These are phyloP conservation scores for Pomacea canaliculata DNA, from an alignment of 2,888 invertebrate species.

Conservation along the genomic window DNA sequence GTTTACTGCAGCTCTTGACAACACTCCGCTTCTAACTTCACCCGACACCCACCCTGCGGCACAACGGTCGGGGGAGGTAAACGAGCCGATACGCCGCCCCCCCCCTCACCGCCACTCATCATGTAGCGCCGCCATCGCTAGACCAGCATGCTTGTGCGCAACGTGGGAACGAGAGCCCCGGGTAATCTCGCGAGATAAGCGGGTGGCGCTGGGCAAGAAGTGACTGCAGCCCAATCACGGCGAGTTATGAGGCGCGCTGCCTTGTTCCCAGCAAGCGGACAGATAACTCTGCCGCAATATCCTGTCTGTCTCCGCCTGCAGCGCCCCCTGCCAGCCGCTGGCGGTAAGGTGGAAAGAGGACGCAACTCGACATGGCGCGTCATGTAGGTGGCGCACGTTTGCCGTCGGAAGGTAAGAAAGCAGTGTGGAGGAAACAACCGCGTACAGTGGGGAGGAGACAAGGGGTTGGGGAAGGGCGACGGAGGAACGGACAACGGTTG, in stretches of 20 bases:
- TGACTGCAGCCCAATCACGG: constrained; percentile 1
- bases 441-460: too few relatives aligned
- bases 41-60: not conserved
- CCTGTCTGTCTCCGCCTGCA: not conserved
- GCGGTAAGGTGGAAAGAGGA: too few relatives aligned
- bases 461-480: not conserved
- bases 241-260: constrained; percentile 7
- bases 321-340: too few relatives aligned
- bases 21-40: constrained; percentile 6
- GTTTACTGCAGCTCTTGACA: constrained; percentile 6
- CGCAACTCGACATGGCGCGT: too few relatives aligned
- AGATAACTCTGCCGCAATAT: constrained; percentile 9
- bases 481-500: not conserved
- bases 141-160: not conserved
- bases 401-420: too few relatives aligned
- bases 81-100: not conserved
- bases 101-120: not conserved
- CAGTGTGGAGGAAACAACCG: too few relatives aligned
- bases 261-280: constrained; percentile 3
- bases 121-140: constrained; percentile 10
- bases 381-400: too few relatives aligned
- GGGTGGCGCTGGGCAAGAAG: not conserved
- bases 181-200: constrained; percentile 11
- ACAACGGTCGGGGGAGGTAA: not conserved
- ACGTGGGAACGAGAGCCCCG: constrained; percentile 10